A percentile compares a stretch with the other conserved stretches of the same genome.
Evolutionary conservation across 2,113 vertebrate species (phyloP).

Genomic region (Micronycteris hirsuta): DNA sequence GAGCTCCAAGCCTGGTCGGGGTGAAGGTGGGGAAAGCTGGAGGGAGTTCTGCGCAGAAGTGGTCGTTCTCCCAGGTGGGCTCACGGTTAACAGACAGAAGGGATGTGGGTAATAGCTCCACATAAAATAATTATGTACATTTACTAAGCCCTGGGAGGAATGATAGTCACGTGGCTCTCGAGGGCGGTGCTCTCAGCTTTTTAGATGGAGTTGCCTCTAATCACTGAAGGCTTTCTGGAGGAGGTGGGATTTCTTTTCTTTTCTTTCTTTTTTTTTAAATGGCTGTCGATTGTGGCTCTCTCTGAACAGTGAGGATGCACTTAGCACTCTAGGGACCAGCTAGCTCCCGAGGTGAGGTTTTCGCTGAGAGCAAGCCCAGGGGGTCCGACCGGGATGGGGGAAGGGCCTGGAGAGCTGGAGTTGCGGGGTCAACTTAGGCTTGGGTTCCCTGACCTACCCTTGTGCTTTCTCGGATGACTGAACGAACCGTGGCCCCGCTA

Average conservation of each 20-base stretch:
- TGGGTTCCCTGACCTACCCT: background rate
- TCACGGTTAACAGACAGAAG: background rate
- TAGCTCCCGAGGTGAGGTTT: constrained; percentile 47
- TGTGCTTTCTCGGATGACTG: background rate
- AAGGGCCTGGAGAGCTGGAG: background rate
- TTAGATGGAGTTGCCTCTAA: constrained; percentile 59
- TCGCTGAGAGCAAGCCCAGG: background rate
- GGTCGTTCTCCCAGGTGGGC: constrained; percentile 38
- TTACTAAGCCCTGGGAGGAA: constrained; percentile 54
- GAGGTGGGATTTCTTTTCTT: constrained; percentile 54
- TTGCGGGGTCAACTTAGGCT: background rate
- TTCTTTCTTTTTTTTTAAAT: background rate
- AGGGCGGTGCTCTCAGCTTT: constrained; percentile 62
- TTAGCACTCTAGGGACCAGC: constrained; percentile 42
- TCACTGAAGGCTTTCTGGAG: constrained; percentile 74
- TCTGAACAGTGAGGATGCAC: constrained; percentile 20
- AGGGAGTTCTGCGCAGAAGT: background rate
- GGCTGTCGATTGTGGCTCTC: background rate
- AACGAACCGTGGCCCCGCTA: background rate
- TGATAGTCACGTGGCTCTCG: constrained; percentile 62
- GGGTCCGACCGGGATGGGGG: background rate
- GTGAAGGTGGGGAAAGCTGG: background rate
- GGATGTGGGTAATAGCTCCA: background rate
- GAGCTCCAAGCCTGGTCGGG: background rate
- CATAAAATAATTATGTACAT: constrained; percentile 47